Percentiles rank a stretch among this genome's conserved stretches.
Evolutionary conservation across 1,140 invertebrate species (phyloP).

Genomic region (Trichoplusia ni): DNA sequence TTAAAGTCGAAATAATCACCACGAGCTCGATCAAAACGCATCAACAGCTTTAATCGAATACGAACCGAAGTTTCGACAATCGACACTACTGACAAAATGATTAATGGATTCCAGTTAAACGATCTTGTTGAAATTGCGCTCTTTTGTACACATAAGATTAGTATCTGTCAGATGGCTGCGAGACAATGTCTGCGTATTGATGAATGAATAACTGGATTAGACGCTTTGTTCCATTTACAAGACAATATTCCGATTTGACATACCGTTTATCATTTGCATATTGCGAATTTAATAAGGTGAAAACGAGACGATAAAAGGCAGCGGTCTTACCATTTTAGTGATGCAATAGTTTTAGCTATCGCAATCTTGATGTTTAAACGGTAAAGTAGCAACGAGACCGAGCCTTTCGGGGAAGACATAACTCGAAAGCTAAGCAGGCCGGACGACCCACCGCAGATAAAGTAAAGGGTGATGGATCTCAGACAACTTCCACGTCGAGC

Average conservation of each 20-base stretch:
- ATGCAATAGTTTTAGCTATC: conserved; percentile 8
- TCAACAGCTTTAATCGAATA: conserved; percentile 1
- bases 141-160: not conserved
- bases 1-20: not conserved
- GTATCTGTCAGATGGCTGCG: not conserved
- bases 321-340: not conserved
- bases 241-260: not conserved
- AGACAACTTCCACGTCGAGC: conserved; percentile 5
- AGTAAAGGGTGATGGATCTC: conserved; percentile 9
- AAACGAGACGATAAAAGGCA: not conserved
- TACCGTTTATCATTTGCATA: not conserved
- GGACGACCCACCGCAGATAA: not conserved
- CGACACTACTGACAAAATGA: conserved; percentile 23
- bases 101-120: conserved; percentile 16
- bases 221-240: not conserved
- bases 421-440: not conserved
- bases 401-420: not conserved
- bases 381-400: not conserved
- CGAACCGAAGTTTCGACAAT: not conserved
- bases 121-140: conserved; percentile 1
- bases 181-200: conserved; percentile 13
- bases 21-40: not conserved
- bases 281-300: not conserved
- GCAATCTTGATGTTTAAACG: conserved; percentile 3
- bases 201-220: not conserved